Percentiles rank a stretch among this genome's conserved stretches.
Conservation (phyloP, 1,140 invertebrate species). For the Whitmania pigra region DNA sequence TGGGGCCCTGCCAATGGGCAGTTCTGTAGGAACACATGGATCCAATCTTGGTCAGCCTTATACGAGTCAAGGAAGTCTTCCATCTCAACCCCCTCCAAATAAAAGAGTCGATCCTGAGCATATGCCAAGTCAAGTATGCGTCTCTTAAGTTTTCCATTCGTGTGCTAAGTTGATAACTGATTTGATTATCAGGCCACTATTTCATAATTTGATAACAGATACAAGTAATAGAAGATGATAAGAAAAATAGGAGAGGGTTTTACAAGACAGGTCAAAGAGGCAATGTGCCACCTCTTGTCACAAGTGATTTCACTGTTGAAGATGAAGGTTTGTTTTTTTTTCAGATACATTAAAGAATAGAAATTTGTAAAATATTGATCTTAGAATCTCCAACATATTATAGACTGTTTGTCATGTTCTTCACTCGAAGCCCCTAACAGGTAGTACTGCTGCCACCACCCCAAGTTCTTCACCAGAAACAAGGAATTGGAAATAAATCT, state of each 20-base stretch:
- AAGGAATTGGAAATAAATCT: too few species aligned
- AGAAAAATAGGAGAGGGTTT: conserved; percentile 42
- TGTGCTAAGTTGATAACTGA: not conserved
- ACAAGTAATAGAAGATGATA: conserved; percentile 88
- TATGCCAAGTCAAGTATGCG: conserved; percentile 82
- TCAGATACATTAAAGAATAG: not conserved
- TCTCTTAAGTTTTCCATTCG: not conserved
- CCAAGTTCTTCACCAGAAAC: too few species aligned
- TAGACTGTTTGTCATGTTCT: too few species aligned
- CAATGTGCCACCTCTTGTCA: conserved; percentile 75
- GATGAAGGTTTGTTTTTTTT: conserved; percentile 59
- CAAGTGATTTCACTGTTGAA: conserved; percentile 78
- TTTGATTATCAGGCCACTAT: too few species aligned
- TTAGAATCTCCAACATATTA: too few species aligned
- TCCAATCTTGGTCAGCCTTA: conserved; percentile 23
- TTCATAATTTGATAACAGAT: conserved; percentile 50
- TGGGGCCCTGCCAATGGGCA: not conserved
- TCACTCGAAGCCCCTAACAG: too few species aligned
- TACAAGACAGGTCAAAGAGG: conserved; percentile 35
- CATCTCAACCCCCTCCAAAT: conserved; percentile 40
- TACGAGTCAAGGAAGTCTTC: conserved; percentile 39
- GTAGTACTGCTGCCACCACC: too few species aligned
- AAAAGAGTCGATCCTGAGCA: conserved; percentile 70
- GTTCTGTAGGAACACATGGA: conserved; percentile 8
- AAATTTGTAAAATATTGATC: not conserved